Conservation (phyloP, 2,888 invertebrate species). For the Leucania comma region DNA sequence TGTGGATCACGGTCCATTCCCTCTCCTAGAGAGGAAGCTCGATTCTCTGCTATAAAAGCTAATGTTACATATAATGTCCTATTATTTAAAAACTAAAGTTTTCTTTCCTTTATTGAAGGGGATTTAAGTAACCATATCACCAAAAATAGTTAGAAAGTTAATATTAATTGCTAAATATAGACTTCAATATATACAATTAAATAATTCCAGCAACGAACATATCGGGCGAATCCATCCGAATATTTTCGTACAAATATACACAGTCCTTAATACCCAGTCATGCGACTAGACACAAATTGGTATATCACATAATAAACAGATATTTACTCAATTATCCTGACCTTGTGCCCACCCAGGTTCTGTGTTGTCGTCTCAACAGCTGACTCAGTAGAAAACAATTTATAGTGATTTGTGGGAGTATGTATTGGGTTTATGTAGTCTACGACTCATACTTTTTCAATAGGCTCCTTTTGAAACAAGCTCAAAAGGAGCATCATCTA, state of each 20-base stretch:
- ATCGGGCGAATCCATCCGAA: not conserved
- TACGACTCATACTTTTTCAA: conserved; percentile 3
- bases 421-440: conserved; percentile 20
- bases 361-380: conserved; percentile 51
- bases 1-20: too few relatives aligned
- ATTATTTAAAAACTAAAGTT: too few relatives aligned
- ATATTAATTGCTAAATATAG: not conserved
- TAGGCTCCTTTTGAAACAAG: conserved; percentile 3
- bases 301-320: conserved; percentile 51
- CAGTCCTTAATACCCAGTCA: conserved; percentile 32
- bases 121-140: not conserved
- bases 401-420: conserved; percentile 44
- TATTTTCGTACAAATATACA: conserved; percentile 18
- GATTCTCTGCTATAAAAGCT: too few relatives aligned
- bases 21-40: too few relatives aligned
- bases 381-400: conserved; percentile 52
- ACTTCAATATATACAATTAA: not conserved
- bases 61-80: too few relatives aligned
- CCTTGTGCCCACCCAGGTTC: conserved; percentile 56
- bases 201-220: conserved; percentile 1
- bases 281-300: conserved; percentile 64
- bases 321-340: conserved; percentile 58
- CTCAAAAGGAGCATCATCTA: not conserved
- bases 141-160: not conserved
- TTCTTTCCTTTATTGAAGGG: not conserved